phyloP scores from a whole-genome alignment of 2,888 invertebrate genomes.

The Sinohyriopsis cumingii region DNA sequence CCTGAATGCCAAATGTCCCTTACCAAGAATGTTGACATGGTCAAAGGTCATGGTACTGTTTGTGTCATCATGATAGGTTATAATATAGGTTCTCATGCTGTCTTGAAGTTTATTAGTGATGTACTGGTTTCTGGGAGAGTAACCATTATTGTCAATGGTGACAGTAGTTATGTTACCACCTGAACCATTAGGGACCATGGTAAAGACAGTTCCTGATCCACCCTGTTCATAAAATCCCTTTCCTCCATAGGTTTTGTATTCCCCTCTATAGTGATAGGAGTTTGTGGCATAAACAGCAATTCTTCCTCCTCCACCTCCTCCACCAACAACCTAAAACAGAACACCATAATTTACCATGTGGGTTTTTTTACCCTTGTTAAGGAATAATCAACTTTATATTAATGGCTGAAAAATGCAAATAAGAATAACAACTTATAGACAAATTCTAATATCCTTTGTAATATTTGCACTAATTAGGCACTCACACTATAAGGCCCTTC shows the following conservation, averaged over 20 bases:
- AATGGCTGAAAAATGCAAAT: no score
- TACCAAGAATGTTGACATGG: conserved; percentile 40
- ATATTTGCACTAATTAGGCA: no score
- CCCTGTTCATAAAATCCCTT: conserved; percentile 46
- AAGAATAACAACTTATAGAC: not conserved
- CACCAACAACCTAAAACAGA: conserved; percentile 35
- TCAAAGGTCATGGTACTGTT: conserved; percentile 31
- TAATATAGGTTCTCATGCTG: conserved; percentile 46
- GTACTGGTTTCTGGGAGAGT: conserved; percentile 37
- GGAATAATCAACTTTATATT: no score
- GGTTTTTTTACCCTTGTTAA: no score
- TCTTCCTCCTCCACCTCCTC: conserved; percentile 60
- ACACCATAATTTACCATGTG: no score
- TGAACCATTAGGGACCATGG: conserved; percentile 23
- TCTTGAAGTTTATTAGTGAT: conserved; percentile 34
- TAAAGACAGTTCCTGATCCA: conserved; percentile 53
- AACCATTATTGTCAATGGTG: conserved; percentile 49
- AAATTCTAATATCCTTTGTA: no score
- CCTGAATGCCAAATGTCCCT: conserved; percentile 47
- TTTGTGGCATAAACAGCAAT: conserved; percentile 42
- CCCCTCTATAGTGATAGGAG: conserved; percentile 41
- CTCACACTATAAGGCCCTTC: no score
- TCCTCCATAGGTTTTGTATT: conserved; percentile 47
- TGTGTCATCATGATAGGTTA: conserved; percentile 22
- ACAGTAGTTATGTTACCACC: conserved; percentile 27